Evolutionary conservation across 1,140 invertebrate species (phyloP).

Genomic region (Wiebesia pumilae): DNA sequence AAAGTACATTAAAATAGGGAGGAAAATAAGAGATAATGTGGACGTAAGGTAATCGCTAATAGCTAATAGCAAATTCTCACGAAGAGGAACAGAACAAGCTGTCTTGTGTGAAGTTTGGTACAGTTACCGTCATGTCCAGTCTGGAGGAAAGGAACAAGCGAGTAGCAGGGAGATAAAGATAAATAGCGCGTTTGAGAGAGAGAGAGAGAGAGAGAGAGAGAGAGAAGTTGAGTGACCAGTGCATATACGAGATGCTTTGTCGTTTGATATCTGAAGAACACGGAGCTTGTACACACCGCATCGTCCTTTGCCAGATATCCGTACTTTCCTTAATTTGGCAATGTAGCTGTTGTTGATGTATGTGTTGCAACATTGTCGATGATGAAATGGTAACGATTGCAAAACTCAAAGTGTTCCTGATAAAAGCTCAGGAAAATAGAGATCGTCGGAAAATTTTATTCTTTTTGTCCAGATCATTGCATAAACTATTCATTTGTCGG

Average conservation of each 20-base stretch:
- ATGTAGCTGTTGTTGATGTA: not conserved
- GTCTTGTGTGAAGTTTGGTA: slow-evolving; percentile 3
- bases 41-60: not conserved
- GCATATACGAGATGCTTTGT: not conserved
- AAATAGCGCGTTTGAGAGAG: too few species aligned
- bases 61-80: not conserved
- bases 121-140: slow-evolving; percentile 33
- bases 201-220: not conserved
- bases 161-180: not conserved
- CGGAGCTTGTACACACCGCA: not conserved
- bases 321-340: slow-evolving; percentile 3
- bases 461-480: too few species aligned
- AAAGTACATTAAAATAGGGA: not conserved
- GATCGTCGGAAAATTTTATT: too few species aligned
- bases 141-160: not conserved
- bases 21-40: not conserved
- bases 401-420: not conserved
- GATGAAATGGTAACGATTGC: not conserved
- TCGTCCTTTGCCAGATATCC: not conserved
- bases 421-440: not conserved
- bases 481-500: too few species aligned
- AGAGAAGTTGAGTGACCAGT: not conserved
- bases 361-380: not conserved
- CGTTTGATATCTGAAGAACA: not conserved
- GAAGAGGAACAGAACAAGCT: not conserved